Evolutionary conservation across 1,140 invertebrate genomes (phyloP).

Genomic region (Drosophila suzukii): DNA sequence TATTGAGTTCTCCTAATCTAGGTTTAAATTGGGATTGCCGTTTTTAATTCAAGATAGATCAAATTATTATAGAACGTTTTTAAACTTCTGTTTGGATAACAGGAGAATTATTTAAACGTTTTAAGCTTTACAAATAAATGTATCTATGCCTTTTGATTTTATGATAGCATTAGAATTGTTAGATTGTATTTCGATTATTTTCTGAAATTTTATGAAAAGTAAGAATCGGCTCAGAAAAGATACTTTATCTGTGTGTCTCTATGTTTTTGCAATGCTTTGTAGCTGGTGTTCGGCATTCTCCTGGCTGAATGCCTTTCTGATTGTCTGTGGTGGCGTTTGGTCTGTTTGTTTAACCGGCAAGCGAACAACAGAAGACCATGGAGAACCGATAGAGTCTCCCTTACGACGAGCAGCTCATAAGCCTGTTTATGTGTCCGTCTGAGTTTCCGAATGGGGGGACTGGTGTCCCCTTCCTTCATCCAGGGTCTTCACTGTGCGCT

Average conservation of each 20-base stretch:
- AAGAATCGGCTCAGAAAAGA: conserved; percentile 16
- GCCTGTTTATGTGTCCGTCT: conserved; percentile 34
- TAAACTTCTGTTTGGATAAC: too few relatives aligned
- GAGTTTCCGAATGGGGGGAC: conserved; percentile 6
- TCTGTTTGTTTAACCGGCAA: conserved; percentile 58
- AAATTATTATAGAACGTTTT: too few relatives aligned
- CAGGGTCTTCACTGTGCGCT: background rate
- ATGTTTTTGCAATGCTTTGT: conserved; percentile 13
- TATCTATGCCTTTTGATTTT: background rate
- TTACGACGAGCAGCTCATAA: conserved; percentile 34
- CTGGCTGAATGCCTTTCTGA: conserved; percentile 56
- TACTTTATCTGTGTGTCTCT: background rate
- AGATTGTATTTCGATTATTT: conserved; percentile 42
- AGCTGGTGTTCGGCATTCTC: conserved; percentile 48
- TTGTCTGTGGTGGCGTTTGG: conserved; percentile 53
- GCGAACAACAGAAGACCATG: conserved; percentile 4
- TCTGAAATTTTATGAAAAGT: conserved; percentile 56
- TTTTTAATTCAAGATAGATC: too few relatives aligned
- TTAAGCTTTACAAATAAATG: background rate
- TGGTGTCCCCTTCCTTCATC: conserved; percentile 4
- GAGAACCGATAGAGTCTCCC: conserved; percentile 14
- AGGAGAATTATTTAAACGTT: too few relatives aligned
- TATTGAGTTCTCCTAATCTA: too few relatives aligned
- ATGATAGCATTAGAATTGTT: background rate
- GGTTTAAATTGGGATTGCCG: too few relatives aligned